Percentiles rank a stretch among this genome's conserved stretches.
These are phyloP conservation scores for Lucinisca nassula DNA, from an alignment of 2,888 invertebrate genomes.

Conservation along the genomic window DNA sequence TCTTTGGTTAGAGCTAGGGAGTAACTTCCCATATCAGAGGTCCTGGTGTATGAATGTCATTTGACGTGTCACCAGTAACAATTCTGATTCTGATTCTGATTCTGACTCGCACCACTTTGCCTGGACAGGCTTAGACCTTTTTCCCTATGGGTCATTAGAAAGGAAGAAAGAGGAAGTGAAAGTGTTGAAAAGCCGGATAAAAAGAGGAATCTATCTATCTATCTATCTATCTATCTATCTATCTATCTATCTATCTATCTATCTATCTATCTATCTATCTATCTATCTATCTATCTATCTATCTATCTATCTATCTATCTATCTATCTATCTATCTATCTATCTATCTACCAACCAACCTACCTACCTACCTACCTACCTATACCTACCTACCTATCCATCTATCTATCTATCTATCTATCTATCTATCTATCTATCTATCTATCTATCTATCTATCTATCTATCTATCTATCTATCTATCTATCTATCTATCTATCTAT, in stretches of 20 bases:
- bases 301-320: slow-evolving; percentile 15
- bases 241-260: slow-evolving; percentile 1
- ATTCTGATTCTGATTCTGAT: too few species aligned
- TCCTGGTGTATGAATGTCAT: too few species aligned
- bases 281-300: slow-evolving; percentile 15
- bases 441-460: not conserved
- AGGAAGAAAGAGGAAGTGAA: too few species aligned
- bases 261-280: slow-evolving; percentile 8
- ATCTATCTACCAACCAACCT: not conserved
- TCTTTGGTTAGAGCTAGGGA: too few species aligned
- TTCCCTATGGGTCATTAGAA: too few species aligned
- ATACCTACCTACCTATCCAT: too few species aligned
- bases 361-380: not conserved
- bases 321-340: slow-evolving; percentile 1
- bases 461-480: not conserved
- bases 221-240: not conserved
- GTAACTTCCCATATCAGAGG: too few species aligned
- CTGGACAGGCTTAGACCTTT: too few species aligned
- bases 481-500: not conserved
- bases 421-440: not conserved
- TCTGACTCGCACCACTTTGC: too few species aligned
- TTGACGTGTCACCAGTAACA: too few species aligned
- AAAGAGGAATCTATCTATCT: slow-evolving; percentile 7
- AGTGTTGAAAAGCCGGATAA: too few species aligned
- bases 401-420: too few species aligned